phyloP scores from a whole-genome alignment of 2,113 vertebrate genomes.

The Heteronetta atricapilla region DNA sequence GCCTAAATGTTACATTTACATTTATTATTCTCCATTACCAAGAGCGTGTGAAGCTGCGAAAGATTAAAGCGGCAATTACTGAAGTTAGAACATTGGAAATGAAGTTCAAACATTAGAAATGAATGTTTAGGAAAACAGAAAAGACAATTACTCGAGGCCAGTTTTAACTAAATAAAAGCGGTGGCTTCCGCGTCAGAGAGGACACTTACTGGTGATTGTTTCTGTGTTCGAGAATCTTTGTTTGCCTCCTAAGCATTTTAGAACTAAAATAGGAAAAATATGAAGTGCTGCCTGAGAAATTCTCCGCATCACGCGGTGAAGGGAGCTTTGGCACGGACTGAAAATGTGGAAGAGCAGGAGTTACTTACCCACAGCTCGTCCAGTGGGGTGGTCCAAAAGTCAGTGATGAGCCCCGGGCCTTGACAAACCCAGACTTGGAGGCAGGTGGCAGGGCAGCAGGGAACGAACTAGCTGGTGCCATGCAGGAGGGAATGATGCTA shows the following conservation, averaged over 20 bases:
- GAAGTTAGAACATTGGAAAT: conserved; percentile 61
- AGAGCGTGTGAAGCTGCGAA: conserved; percentile 49
- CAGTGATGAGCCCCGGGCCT: not conserved
- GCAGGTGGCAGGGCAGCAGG: not conserved
- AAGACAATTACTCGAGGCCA: not conserved
- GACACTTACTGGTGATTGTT: accelerated
- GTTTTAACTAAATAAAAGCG: conserved; percentile 22
- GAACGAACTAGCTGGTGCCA: not conserved
- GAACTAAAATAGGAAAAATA: not conserved
- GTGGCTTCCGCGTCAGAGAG: not conserved
- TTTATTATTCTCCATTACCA: conserved; percentile 70
- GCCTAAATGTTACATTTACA: conserved; percentile 80
- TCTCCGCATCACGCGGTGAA: not conserved
- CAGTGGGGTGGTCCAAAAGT: not conserved
- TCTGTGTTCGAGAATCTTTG: not conserved
- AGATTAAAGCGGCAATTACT: conserved; percentile 67
- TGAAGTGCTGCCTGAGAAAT: not conserved
- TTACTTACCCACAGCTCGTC: not conserved
- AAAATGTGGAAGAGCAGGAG: not conserved
- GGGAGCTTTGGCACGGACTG: not conserved
- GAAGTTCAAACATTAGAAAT: conserved; percentile 52
- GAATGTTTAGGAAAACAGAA: conserved; percentile 52
- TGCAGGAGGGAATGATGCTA: too few relatives aligned
- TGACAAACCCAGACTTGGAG: not conserved
- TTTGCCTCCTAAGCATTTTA: not conserved